Evolutionary conservation across 2,888 invertebrate genomes (phyloP).

Genomic region (Rhyacophila evoluta): DNA sequence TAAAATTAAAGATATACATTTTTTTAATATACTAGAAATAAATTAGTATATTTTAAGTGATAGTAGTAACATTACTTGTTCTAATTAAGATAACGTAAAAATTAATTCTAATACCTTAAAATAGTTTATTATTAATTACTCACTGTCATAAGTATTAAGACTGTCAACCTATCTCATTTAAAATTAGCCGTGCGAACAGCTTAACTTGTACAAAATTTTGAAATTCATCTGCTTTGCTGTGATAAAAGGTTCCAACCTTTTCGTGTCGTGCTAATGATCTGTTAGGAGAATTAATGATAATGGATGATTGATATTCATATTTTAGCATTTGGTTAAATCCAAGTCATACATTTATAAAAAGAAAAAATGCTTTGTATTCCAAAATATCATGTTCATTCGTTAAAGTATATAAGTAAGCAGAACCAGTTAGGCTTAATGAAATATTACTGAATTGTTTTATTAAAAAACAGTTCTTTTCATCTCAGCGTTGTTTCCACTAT

Average conservation of each 20-base stretch:
- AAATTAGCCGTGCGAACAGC: background rate
- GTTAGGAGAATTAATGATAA: background rate
- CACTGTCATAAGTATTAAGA: slow-evolving; percentile 19
- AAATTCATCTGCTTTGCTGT: slow-evolving; percentile 12
- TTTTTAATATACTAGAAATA: too few relatives aligned
- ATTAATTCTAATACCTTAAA: background rate
- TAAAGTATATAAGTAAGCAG: too few relatives aligned
- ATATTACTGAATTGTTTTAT: too few relatives aligned
- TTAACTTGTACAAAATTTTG: slow-evolving; percentile 14
- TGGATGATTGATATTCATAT: slow-evolving; percentile 18
- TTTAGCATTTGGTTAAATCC: background rate
- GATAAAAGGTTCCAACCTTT: slow-evolving; percentile 22
- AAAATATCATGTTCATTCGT: too few relatives aligned
- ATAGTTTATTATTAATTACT: slow-evolving; percentile 1
- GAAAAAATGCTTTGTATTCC: too few relatives aligned
- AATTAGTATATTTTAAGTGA: too few relatives aligned
- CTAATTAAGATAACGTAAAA: background rate
- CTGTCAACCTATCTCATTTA: slow-evolving; percentile 22
- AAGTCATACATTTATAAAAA: too few relatives aligned
- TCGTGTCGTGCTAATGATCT: background rate
- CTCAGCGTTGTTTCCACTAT: too few relatives aligned
- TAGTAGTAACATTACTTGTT: too few relatives aligned
- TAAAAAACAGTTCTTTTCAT: too few relatives aligned
- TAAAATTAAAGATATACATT: too few relatives aligned
- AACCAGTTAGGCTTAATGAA: too few relatives aligned